phyloP scores from a whole-genome alignment of 2,888 invertebrate species.

The Xylocampa areola region DNA sequence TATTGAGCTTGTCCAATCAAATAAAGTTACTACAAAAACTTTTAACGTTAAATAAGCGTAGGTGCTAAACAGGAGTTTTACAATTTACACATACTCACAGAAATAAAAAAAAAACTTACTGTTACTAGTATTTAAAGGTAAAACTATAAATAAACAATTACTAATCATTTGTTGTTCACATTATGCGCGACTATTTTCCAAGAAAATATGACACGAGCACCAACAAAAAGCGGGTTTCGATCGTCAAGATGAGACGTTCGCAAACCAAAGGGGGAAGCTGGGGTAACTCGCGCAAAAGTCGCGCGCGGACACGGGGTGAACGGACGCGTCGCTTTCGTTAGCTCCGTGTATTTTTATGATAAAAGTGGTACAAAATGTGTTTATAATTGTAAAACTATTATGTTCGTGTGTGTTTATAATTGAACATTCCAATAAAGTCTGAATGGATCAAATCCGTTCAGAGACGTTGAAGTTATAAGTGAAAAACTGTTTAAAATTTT shows the following conservation, averaged over 20 bases:
- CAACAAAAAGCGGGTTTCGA: conserved; percentile 70
- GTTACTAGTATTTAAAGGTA: neutral
- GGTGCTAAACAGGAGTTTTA: too few species aligned
- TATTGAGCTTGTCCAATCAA: too few species aligned
- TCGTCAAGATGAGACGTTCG: conserved; percentile 71
- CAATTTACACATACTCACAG: too few species aligned
- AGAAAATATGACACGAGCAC: conserved; percentile 60
- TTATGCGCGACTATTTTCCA: conserved; percentile 37
- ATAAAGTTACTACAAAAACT: too few species aligned
- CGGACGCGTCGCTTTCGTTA: conserved; percentile 2
- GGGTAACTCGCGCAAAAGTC: conserved; percentile 63
- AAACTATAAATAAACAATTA: neutral
- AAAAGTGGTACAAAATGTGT: conserved; percentile 3
- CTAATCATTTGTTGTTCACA: neutral
- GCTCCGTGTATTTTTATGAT: conserved; percentile 3
- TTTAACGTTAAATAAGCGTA: too few species aligned
- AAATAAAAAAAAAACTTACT: too few species aligned
- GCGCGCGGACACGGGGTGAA: neutral
- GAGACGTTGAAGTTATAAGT: conserved; percentile 3
- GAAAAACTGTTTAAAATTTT: conserved; percentile 3
- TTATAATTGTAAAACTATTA: conserved; percentile 3
- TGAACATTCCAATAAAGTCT: conserved; percentile 3
- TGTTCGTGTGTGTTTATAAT: conserved; percentile 2
- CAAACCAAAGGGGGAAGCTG: conserved; percentile 73
- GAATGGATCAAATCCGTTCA: conserved; percentile 2